Base-by-base conservation (phyloP, 1,140 invertebrate genomes). In the Penaeus chinensis region DNA sequence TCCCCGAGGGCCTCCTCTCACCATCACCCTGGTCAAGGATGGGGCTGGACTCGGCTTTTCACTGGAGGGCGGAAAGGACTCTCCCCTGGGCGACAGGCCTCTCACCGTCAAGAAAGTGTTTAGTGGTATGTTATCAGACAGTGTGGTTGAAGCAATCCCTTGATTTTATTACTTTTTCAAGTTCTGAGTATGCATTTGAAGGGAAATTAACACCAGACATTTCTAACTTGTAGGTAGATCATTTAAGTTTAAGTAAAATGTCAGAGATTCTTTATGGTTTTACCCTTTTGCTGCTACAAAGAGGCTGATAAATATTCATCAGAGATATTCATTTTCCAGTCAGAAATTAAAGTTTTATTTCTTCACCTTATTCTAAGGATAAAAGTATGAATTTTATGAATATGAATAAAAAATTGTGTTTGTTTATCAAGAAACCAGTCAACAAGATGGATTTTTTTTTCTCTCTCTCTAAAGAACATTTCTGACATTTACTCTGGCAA, bases 41-140 rank as follows among this genome's bases (percentile, higher is more conserved):
- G 96, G 95, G 87, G 96, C 96, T 88, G 97, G 97, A 18, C 93
- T 98, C 66, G 97, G 97, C 71, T 98, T 99, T 92, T 97, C 97
- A 91, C 94, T 99, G 69, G 97, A 98, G 91, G 97, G 97, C 84
- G 97, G 97, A 32, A 95, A 96, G 90, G 96, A 97, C 91, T 98
- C 97, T 27, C 97, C 96, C 1, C 92, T 95, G 76, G 97, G 97
- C 20, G 96, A 98, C 92, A 94, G 95, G 91, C 97, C 97, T 76
- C 94, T 98, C 47, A 94, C 95, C 47, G 95, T 98, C 84, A 98
- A 98, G 92, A 97, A 98, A 93, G 95, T 98, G 91, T 98, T 98
- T 92, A 96, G 96, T 93, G 97, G 97, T 97, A 93, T 92, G 92
- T 92, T 89, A 47, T 82, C n/a, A 62, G 47, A 32, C 63, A 27